Evolutionary conservation across 92 coral and sea anemone species (phyloP).

Genomic region (Bergia sp.): DNA sequence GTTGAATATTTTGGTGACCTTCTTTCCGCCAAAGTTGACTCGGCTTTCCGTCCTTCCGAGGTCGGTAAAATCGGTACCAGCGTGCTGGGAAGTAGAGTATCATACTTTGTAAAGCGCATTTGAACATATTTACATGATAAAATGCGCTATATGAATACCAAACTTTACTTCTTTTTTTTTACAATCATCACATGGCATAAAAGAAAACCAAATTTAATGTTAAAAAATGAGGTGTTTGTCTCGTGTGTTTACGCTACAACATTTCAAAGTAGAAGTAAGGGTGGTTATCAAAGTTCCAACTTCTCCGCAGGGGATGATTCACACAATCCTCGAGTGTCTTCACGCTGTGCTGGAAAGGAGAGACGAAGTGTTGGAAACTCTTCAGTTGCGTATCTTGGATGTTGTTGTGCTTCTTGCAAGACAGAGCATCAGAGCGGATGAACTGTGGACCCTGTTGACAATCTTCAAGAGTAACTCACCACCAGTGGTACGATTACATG

Average conservation of each 20-base stretch:
- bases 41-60: too few relatives aligned
- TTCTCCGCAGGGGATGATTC: constrained; percentile 59
- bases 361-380: constrained; percentile 51
- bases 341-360: constrained; percentile 47
- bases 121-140: too few relatives aligned
- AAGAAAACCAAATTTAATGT: too few relatives aligned
- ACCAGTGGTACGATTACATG: constrained; percentile 68
- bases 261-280: background rate
- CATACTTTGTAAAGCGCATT: too few relatives aligned
- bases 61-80: too few relatives aligned
- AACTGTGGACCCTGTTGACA: constrained; percentile 75
- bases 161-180: too few relatives aligned
- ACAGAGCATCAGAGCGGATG: constrained; percentile 72
- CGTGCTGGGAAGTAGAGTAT: too few relatives aligned
- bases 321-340: constrained; percentile 66
- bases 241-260: background rate
- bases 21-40: too few relatives aligned
- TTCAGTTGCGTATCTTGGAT: constrained; percentile 64
- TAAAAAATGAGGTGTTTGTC: too few relatives aligned
- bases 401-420: constrained; percentile 81
- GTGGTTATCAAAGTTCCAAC: background rate
- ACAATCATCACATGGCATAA: too few relatives aligned
- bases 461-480: constrained; percentile 64
- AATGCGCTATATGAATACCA: too few relatives aligned
- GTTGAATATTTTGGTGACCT: too few relatives aligned